A percentile compares a stretch with the other conserved stretches of the same genome.
Conservation (phyloP, 2,888 invertebrate genomes). For the Rhaphigaster nebulosa region DNA sequence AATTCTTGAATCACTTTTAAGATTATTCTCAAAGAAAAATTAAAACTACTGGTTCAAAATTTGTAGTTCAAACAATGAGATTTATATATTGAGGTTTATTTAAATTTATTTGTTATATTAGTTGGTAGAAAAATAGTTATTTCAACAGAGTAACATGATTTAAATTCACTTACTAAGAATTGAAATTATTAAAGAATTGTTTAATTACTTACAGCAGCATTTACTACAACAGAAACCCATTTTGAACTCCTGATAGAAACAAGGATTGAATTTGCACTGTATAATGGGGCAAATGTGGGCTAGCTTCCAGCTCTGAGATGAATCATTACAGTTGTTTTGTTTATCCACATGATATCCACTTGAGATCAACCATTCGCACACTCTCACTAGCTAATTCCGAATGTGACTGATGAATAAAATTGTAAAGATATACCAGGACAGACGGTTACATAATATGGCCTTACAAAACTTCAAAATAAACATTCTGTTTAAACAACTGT, state of each 20-base stretch:
- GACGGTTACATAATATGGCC: neutral
- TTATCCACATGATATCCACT: constrained; percentile 45
- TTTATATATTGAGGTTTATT: neutral
- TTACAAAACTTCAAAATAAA: constrained; percentile 31
- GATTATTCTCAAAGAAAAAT: neutral
- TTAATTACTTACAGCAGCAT: constrained; percentile 33
- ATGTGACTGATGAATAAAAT: constrained; percentile 9
- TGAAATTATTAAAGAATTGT: neutral
- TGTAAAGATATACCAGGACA: neutral
- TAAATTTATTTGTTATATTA: neutral
- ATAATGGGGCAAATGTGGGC: neutral
- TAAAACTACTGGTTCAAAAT: neutral
- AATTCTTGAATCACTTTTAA: constrained; percentile 4
- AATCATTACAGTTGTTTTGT: constrained; percentile 9
- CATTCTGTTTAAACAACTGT: constrained; percentile 8
- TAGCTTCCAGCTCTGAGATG: neutral
- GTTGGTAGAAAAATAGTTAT: neutral
- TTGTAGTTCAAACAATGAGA: neutral
- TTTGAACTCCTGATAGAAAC: neutral
- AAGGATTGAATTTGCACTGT: neutral
- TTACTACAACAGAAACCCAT: constrained; percentile 56
- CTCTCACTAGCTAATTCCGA: neutral
- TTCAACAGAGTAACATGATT: neutral
- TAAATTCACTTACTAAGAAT: neutral
- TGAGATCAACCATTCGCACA: neutral